These are phyloP conservation scores for Melanotaenia maccullochi DNA, from an alignment of 2,797 vertebrate genomes.

Conservation along the genomic window DNA sequence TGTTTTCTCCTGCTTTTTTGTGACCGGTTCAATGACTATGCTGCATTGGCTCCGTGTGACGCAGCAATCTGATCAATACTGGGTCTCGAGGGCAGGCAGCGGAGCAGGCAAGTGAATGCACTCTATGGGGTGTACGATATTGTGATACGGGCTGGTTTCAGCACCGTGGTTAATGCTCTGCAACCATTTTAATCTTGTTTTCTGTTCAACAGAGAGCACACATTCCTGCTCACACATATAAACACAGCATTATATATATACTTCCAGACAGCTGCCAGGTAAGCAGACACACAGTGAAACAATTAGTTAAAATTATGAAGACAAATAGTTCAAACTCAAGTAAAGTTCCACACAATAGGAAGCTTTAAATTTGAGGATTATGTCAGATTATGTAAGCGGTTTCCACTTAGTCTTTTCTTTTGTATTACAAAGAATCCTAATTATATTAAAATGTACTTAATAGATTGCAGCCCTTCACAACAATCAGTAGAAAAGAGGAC, in stretches of 20 bases:
- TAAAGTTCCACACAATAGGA: background rate
- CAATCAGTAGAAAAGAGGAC: constrained; percentile 19
- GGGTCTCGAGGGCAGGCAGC: constrained; percentile 65
- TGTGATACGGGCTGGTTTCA: constrained; percentile 37
- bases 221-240: background rate
- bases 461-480: background rate
- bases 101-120: constrained; percentile 42
- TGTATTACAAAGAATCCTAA: background rate
- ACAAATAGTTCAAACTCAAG: background rate
- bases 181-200: constrained; percentile 10
- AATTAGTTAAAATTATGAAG: background rate
- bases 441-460: background rate
- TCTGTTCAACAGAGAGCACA: background rate
- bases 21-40: constrained; percentile 58
- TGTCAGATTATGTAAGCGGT: no score
- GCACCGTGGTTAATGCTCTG: constrained; percentile 29
- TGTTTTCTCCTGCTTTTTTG: constrained; percentile 43
- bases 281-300: background rate
- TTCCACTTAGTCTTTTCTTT: no score
- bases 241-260: background rate
- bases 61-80: constrained; percentile 71
- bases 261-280: background rate
- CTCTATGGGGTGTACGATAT: constrained; percentile 36
- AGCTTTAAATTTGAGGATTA: no score
- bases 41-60: constrained; percentile 69